Evolutionary conservation across 1,140 invertebrate species (phyloP), one percentile per base, ranked within the genome.

Genomic region (Scylla paramamosain): DNA sequence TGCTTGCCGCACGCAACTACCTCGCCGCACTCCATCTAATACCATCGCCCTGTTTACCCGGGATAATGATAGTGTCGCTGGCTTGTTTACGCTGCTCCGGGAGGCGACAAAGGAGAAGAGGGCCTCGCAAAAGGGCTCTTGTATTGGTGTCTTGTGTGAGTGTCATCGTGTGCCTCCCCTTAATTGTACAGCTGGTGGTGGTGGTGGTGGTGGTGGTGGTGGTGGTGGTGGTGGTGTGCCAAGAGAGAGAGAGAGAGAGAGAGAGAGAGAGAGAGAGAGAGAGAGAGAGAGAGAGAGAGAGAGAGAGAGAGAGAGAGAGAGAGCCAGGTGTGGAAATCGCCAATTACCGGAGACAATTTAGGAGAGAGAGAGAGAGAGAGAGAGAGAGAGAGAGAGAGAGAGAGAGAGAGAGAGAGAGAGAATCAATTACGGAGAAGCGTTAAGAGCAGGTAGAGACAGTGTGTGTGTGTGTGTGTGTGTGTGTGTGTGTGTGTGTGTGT

Each of bases 251-350:
- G 28, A 59, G 52, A 59, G 52, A 59, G 31, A 29, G 86, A 88
- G 86, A 88, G 86, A 88, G 86, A 88, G 86, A 88, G 86, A 88
- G 86, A 88, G 86, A 88, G 86, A 88, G 86, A 88, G 86, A 88
- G 86, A 88, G 86, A 88, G 86, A 88, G 86, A 88, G 86, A 39
- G 86, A 88, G 31, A 88, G 86, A 88, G 86, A 88, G 6, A 14
- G 86, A 87, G 86, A 87, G 86, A 87, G 86, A 87, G 86, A 87
- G 86, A 88, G 86, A 88, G 86, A 88, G 86, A 88, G 86, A 88
- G 86, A 39, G 86, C 25, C 4, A 88, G 86, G 86, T 28, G 12
- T 12, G 52, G 52, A 59, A 59, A 59, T 59, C 52, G 52, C 52
- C 52, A 59, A 59, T 59, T 59, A 59, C 52, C 52, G 16, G 52